These are phyloP conservation scores for Sorex maritimensis DNA, from an alignment of 2,797 vertebrate species.

Conservation along the genomic window DNA sequence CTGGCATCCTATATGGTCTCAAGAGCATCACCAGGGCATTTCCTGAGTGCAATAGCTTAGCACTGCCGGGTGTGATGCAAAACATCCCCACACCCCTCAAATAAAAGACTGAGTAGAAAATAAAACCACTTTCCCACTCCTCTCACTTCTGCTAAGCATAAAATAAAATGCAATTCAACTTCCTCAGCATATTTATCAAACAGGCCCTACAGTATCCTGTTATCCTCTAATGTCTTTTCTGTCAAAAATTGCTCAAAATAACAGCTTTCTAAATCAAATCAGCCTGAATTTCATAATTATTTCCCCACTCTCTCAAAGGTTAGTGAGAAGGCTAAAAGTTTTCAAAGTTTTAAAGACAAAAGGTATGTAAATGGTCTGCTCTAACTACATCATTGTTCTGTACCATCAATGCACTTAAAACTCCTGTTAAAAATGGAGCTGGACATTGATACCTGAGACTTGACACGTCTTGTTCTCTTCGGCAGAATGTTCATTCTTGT, in stretches of 20 bases:
- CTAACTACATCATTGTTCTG: neutral
- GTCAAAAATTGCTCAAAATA: slow-evolving; percentile 27
- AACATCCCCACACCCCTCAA: no score
- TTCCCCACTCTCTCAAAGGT: slow-evolving; percentile 27
- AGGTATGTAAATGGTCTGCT: neutral
- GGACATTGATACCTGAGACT: slow-evolving; percentile 90
- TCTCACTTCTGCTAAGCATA: slow-evolving; percentile 52
- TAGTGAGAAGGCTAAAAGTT: neutral
- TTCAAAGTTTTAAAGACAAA: slow-evolving; percentile 23
- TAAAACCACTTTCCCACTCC: slow-evolving; percentile 18
- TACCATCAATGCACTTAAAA: neutral
- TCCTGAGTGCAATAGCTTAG: no score
- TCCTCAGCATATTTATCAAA: slow-evolving; percentile 23
- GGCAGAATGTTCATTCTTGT: slow-evolving; percentile 90
- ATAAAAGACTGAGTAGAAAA: neutral
- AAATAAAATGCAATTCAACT: slow-evolving; percentile 28
- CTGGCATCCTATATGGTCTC: no score
- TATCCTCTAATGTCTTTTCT: neutral
- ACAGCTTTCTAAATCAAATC: neutral
- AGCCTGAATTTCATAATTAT: slow-evolving; percentile 9
- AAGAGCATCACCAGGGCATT: no score
- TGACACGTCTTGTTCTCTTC: slow-evolving; percentile 92
- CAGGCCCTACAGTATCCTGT: neutral
- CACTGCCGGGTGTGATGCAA: no score
- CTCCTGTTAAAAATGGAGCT: slow-evolving; percentile 28